Percentiles rank a stretch among this genome's conserved stretches.
phyloP scores from a whole-genome alignment of 2,797 vertebrate species.

The Peromyscus aztecus region DNA sequence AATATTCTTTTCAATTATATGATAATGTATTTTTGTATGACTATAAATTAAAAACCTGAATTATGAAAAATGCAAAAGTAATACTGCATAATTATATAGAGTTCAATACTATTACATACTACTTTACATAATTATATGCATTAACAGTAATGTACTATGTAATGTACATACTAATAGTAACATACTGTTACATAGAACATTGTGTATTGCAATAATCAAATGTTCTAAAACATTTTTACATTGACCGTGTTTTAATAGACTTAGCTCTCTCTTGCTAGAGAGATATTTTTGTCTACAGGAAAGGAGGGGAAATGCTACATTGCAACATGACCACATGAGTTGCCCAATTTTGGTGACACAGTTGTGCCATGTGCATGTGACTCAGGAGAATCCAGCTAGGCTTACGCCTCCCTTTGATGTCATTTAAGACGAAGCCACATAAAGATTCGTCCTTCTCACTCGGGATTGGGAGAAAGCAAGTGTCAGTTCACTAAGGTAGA shows the following conservation, averaged over 20 bases:
- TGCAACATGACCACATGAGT: constrained; percentile 57
- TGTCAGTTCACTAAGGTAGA: not conserved
- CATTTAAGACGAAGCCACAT: constrained; percentile 47
- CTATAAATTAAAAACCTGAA: constrained; percentile 21
- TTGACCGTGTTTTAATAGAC: not conserved
- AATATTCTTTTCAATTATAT: not conserved
- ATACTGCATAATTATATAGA: not conserved
- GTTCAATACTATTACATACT: not conserved
- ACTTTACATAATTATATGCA: not conserved
- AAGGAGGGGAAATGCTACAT: constrained; percentile 58
- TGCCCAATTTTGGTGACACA: constrained; percentile 61
- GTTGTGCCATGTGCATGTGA: constrained; percentile 3
- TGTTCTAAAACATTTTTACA: constrained; percentile 20
- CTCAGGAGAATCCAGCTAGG: not conserved
- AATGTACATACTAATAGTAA: not conserved
- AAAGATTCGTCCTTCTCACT: constrained; percentile 28
- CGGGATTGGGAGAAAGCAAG: constrained; percentile 15
- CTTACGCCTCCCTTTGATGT: constrained; percentile 28
- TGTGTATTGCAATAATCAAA: not conserved
- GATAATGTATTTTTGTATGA: constrained; percentile 3
- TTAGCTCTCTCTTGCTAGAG: constrained; percentile 27
- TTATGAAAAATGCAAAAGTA: not conserved
- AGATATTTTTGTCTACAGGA: constrained; percentile 48
- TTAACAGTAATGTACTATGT: not conserved
- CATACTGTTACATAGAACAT: not conserved